Evolutionary conservation across 2,888 invertebrate genomes (phyloP).

Genomic region (Oegoconia quadripuncta): DNA sequence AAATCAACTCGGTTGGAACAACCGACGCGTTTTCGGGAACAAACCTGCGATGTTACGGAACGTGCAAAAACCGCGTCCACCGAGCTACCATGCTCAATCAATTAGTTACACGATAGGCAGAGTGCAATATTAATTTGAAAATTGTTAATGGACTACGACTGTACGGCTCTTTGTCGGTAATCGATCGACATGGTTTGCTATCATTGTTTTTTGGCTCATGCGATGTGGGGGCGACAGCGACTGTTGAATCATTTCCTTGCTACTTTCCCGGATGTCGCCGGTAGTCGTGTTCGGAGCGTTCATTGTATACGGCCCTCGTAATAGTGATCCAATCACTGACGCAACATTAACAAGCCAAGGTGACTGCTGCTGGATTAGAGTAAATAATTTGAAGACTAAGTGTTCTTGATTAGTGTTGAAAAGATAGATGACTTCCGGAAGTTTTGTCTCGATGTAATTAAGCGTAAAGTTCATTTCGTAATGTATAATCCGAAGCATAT

Average conservation of each 20-base stretch:
- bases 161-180: neutral
- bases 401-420: neutral
- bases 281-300: conserved; percentile 42
- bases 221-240: conserved; percentile 28
- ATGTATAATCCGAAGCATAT: no score
- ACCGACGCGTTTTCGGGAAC: no score
- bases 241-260: conserved; percentile 39
- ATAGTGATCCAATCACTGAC: conserved; percentile 38
- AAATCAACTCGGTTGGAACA: no score
- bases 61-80: no score
- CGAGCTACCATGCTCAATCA: no score
- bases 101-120: no score
- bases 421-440: conserved; percentile 6
- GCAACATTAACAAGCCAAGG: conserved; percentile 44
- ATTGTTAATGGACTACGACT: neutral
- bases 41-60: no score
- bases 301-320: conserved; percentile 47
- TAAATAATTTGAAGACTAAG: conserved; percentile 24
- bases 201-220: conserved; percentile 25
- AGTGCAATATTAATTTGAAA: neutral
- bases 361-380: conserved; percentile 31
- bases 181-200: conserved; percentile 14
- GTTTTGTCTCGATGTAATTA: no score
- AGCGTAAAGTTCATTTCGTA: no score
- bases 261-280: conserved; percentile 59